Percentiles rank a stretch among this genome's conserved stretches.
Evolutionary conservation across 2,888 invertebrate genomes (phyloP).

Genomic region (Nasonovia ribisnigri): DNA sequence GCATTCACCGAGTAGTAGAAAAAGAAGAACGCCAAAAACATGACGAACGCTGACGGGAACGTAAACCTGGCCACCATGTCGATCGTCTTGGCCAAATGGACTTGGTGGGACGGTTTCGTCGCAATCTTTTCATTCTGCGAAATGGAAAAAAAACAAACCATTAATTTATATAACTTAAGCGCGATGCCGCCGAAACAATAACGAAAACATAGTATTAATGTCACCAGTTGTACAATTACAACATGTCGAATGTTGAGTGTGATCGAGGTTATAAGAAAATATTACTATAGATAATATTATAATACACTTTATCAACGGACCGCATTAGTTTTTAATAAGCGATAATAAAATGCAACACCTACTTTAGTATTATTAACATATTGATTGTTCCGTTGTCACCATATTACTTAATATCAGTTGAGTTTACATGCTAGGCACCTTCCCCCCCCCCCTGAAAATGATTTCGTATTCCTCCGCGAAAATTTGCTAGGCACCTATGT

Average conservation of each 20-base stretch:
- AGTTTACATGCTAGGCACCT: background rate
- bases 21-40: constrained; percentile 95
- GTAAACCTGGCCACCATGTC: constrained; percentile 94
- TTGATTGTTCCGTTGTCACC: background rate
- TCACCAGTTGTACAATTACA: background rate
- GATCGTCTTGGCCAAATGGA: constrained; percentile 93
- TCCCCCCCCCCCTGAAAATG: too few relatives aligned
- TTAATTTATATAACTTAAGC: background rate
- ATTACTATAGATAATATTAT: background rate
- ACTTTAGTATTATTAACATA: background rate
- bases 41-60: constrained; percentile 92
- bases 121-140: background rate
- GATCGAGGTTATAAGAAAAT: background rate
- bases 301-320: background rate
- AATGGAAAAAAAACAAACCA: background rate
- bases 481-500: too few relatives aligned
- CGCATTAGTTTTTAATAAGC: background rate
- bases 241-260: background rate
- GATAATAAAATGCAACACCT: background rate
- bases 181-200: background rate
- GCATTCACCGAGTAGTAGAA: constrained; percentile 78
- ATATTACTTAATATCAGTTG: background rate
- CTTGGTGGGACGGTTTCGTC: constrained; percentile 82
- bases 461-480: too few relatives aligned
- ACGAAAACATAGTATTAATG: background rate